Conservation (phyloP, 2,888 invertebrate genomes). For the Ischnus inquisitorius region DNA sequence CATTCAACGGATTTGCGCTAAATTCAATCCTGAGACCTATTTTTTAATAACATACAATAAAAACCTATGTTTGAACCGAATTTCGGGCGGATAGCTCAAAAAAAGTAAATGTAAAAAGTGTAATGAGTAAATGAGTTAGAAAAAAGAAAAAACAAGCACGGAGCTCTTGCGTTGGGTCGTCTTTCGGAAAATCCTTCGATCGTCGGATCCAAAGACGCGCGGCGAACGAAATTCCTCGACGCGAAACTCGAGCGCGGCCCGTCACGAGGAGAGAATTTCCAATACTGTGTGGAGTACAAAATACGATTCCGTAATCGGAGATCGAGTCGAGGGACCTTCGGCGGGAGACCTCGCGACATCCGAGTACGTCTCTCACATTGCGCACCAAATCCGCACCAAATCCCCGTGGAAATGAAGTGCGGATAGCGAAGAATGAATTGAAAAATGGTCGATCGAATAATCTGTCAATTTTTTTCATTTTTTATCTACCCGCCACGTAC, state of each 20-base stretch:
- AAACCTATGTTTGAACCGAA: too few relatives aligned
- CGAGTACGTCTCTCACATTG: constrained; percentile 17
- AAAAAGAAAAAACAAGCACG: too few relatives aligned
- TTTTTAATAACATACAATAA: too few relatives aligned
- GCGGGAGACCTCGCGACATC: constrained; percentile 41
- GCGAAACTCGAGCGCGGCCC: constrained; percentile 45
- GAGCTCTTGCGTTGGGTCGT: too few relatives aligned
- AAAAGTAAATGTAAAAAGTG: too few relatives aligned
- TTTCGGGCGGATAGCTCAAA: too few relatives aligned
- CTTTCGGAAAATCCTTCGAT: neutral
- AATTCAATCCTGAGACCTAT: too few relatives aligned
- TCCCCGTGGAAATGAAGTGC: neutral
- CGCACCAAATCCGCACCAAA: neutral
- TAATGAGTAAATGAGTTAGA: too few relatives aligned
- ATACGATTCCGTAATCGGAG: constrained; percentile 51
- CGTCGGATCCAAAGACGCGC: constrained; percentile 31
- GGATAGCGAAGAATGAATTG: neutral
- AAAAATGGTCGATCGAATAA: neutral
- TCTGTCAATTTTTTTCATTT: neutral
- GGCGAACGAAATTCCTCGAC: constrained; percentile 29
- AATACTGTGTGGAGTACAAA: constrained; percentile 25
- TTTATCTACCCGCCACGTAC: neutral
- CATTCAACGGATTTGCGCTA: too few relatives aligned
- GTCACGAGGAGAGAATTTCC: neutral
- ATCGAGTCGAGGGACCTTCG: constrained; percentile 40